phyloP scores from a whole-genome alignment of 1,140 invertebrate genomes.

The Apis cerana region DNA sequence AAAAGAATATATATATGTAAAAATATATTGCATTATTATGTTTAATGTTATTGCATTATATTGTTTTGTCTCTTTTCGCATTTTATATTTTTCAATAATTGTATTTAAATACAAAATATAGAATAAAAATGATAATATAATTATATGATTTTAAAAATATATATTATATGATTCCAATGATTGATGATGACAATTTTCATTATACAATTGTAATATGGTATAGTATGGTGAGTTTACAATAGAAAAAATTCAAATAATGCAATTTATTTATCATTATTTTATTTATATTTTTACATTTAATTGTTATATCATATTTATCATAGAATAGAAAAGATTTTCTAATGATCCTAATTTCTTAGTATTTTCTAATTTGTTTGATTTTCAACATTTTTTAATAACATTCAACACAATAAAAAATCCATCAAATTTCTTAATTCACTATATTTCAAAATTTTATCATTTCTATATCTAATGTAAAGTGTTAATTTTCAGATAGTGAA shows the following conservation, averaged over 20 bases:
- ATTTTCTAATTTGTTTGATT: background rate
- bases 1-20: background rate
- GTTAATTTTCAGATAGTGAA: slow-evolving; percentile 28
- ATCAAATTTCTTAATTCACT: background rate
- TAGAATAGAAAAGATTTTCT: background rate
- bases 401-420: background rate
- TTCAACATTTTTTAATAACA: background rate
- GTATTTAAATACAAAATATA: background rate
- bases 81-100: background rate
- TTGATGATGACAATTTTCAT: background rate
- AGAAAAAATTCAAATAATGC: background rate
- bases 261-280: no score
- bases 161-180: no score
- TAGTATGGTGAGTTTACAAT: background rate
- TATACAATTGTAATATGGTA: background rate
- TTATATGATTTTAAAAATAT: no score
- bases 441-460: background rate
- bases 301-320: background rate
- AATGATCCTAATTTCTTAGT: background rate
- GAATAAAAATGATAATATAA: background rate
- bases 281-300: background rate
- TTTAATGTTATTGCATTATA: no score
- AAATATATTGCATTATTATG: slow-evolving; percentile 17
- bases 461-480: background rate
- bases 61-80: no score